Percentiles rank a stretch among this genome's conserved stretches.
These are phyloP conservation scores for Epizoanthus ramosus DNA, from an alignment of 92 coral and sea anemone species.

Conservation along the genomic window DNA sequence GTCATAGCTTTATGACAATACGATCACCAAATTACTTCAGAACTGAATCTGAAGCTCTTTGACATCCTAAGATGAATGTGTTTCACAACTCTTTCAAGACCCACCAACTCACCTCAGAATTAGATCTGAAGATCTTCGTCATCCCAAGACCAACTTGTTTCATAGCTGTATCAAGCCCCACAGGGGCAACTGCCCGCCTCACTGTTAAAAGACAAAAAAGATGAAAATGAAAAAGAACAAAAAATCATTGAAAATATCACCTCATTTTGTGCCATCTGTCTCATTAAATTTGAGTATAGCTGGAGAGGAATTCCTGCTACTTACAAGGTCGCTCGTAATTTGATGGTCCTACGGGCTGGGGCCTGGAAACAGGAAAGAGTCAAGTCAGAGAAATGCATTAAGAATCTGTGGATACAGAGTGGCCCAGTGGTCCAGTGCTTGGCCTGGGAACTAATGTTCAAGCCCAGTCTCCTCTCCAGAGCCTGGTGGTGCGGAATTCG, in stretches of 20 bases:
- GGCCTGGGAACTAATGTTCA: no score
- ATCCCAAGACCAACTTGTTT: conserved; percentile 87
- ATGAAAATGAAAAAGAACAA: no score
- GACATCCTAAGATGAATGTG: not conserved
- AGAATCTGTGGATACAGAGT: no score
- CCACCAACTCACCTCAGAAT: conserved; percentile 77
- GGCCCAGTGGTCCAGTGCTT: no score
- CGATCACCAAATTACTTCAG: no score
- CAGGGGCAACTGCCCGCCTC: conserved; percentile 78
- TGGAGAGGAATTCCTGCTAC: not conserved
- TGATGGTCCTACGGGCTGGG: not conserved
- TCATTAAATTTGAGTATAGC: no score
- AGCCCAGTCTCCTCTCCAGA: no score
- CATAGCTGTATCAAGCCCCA: conserved; percentile 97
- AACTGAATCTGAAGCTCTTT: conserved; percentile 70
- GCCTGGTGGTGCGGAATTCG: no score
- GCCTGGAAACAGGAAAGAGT: not conserved
- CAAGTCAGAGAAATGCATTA: not conserved
- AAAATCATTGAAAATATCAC: no score
- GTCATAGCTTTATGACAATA: no score
- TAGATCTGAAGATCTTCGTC: conserved; percentile 90
- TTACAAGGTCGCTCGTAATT: conserved; percentile 3
- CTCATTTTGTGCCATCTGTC: no score
- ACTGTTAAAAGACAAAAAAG: conserved; percentile 29
- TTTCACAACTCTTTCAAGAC: not conserved